phyloP scores from a whole-genome alignment of 2,888 invertebrate species.

The Mesopsocus fuscifrons region DNA sequence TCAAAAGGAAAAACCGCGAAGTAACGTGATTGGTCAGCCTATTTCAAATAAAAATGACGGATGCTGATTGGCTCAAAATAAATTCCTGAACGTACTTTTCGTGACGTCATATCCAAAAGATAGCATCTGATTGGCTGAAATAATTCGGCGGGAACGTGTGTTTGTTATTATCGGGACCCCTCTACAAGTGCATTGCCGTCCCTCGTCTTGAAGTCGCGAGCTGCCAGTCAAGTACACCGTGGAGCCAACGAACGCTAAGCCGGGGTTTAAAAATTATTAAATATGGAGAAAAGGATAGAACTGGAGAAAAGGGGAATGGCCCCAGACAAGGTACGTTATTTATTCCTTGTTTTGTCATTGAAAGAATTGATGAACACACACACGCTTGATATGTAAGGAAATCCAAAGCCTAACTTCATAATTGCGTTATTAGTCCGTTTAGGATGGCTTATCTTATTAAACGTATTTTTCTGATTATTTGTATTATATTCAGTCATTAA shows the following conservation, averaged over 20 bases:
- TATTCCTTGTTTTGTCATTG: slow-evolving; percentile 18
- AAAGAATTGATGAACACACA: too few species aligned
- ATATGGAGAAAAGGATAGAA: slow-evolving; percentile 89
- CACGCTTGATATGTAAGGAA: too few species aligned
- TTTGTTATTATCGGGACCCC: slow-evolving; percentile 10
- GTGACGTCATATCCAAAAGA: slow-evolving; percentile 1
- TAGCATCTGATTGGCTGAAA: not conserved
- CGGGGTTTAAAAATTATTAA: slow-evolving; percentile 13
- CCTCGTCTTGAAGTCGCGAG: not conserved
- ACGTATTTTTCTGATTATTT: too few species aligned
- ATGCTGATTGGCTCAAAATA: not conserved
- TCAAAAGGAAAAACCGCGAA: not conserved
- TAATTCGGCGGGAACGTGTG: slow-evolving; percentile 1
- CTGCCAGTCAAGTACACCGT: not conserved
- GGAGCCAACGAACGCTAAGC: not conserved
- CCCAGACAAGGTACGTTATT: slow-evolving; percentile 63
- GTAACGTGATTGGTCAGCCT: not conserved
- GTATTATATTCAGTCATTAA: too few species aligned
- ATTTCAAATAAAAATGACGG: not conserved
- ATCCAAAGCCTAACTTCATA: too few species aligned
- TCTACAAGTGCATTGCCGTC: slow-evolving; percentile 7
- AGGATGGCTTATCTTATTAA: too few species aligned
- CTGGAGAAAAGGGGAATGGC: slow-evolving; percentile 83
- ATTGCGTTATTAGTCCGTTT: too few species aligned
- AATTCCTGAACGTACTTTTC: not conserved